Conservation (phyloP, 2,797 vertebrate genomes). For the Mareca penelope region DNA sequence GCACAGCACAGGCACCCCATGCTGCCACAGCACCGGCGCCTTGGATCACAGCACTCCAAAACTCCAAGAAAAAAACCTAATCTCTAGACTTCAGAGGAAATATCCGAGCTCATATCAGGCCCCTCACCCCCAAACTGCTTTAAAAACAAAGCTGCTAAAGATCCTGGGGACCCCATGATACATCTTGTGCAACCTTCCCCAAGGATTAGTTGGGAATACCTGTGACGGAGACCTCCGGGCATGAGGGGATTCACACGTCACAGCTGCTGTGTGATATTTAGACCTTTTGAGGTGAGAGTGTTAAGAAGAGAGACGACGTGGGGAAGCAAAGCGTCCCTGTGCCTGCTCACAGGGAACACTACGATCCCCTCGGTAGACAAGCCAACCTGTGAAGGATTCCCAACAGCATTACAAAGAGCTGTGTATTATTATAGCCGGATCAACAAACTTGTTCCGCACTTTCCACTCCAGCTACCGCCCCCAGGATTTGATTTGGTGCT, state of each 20-base stretch:
- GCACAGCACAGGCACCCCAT: background rate
- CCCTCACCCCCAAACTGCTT: background rate
- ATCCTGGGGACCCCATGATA: background rate
- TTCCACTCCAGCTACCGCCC: background rate
- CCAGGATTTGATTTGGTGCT: background rate
- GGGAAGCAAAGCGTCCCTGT: background rate
- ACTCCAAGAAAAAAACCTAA: background rate
- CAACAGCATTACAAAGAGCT: background rate
- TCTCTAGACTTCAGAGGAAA: background rate
- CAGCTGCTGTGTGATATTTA: background rate
- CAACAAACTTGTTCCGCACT: background rate
- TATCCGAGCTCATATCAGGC: background rate
- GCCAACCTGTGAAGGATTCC: background rate
- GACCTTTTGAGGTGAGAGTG: background rate
- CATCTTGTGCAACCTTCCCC: background rate
- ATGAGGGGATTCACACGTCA: background rate
- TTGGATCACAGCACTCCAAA: background rate
- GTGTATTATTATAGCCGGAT: background rate
- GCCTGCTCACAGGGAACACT: background rate
- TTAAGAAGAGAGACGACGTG: background rate
- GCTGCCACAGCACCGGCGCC: rapidly evolving
- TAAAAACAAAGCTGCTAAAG: background rate
- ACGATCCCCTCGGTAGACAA: background rate
- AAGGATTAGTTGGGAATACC: background rate
- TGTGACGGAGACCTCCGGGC: background rate